Conservation (phyloP, 2,113 vertebrate species). For the Parotia lawesii region DNA sequence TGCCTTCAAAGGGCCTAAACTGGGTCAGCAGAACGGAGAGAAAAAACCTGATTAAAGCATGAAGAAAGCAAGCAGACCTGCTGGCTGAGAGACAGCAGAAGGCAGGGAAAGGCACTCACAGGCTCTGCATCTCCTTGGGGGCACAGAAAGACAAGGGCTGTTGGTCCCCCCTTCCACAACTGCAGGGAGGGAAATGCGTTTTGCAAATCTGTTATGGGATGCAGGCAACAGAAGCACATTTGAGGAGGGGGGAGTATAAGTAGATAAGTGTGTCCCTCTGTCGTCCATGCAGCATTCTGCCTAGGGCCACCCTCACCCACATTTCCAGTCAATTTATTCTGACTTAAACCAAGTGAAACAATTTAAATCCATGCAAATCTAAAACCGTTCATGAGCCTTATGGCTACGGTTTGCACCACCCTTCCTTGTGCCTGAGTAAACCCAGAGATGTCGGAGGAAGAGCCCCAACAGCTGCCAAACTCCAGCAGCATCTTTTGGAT, state of each 20-base stretch:
- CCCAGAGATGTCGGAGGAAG: neutral
- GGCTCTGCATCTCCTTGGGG: neutral
- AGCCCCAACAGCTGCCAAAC: neutral
- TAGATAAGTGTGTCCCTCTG: neutral
- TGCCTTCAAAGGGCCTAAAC: constrained; percentile 53
- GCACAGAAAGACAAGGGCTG: neutral
- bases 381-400: neutral
- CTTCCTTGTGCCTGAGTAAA: neutral
- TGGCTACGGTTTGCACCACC: neutral
- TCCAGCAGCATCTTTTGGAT: neutral
- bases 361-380: neutral
- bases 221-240: neutral
- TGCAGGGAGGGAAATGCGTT: neutral
- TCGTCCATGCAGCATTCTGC: neutral
- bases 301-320: neutral
- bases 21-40: constrained; percentile 23
- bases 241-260: neutral
- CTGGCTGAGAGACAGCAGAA: neutral
- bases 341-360: neutral
- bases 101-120: neutral
- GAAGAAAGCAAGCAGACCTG: neutral
- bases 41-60: constrained; percentile 31
- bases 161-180: neutral
- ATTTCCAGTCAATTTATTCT: neutral
- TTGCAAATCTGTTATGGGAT: neutral